phyloP scores from a whole-genome alignment of 2,113 vertebrate genomes.

The Paradoxurus hermaphroditus region DNA sequence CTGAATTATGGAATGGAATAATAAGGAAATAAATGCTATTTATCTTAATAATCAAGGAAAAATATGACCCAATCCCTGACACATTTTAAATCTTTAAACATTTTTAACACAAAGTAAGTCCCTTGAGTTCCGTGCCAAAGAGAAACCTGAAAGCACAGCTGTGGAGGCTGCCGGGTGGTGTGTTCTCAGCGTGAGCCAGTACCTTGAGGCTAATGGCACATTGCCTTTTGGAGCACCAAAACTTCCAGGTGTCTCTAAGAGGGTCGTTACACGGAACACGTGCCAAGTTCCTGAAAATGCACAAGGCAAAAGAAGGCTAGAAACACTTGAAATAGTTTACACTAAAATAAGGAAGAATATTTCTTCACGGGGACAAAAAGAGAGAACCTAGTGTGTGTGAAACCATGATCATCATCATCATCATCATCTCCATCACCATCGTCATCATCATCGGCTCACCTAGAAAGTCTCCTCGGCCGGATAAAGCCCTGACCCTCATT shows the following conservation, averaged over 20 bases:
- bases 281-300: not conserved
- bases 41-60: not conserved
- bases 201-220: not conserved
- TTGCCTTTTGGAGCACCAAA: not conserved
- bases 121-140: not conserved
- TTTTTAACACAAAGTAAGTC: not conserved
- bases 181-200: not conserved
- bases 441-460: not conserved
- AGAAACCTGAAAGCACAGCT: not conserved
- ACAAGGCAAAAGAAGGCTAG: not conserved
- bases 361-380: not conserved
- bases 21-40: not conserved
- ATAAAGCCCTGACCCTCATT: not conserved
- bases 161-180: not conserved
- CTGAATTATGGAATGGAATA: not conserved
- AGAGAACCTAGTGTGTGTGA: not conserved
- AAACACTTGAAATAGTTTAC: not conserved
- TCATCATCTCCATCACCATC: accelerated
- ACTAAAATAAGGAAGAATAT: not conserved
- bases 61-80: not conserved
- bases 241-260: conserved; percentile 31
- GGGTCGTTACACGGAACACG: not conserved
- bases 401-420: not conserved
- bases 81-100: not conserved
- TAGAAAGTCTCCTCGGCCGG: not conserved